Base-by-base conservation (phyloP, 64 coral and sea anemone species). In the Stichodactyla mertensii region DNA sequence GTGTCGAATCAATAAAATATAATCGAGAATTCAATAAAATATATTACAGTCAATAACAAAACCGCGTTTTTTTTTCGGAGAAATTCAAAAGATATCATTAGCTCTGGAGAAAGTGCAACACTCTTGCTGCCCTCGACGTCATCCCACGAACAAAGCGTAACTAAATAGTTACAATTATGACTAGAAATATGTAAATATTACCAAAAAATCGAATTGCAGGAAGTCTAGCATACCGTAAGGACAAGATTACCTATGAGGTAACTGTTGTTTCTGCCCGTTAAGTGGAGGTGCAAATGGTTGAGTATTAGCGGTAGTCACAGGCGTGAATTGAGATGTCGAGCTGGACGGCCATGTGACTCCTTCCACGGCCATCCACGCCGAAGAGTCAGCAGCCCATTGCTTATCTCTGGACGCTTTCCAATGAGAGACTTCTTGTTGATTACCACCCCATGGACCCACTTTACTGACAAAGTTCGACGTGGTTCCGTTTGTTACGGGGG, bases 141-240 rank as follows among this genome's bases (percentile, higher is more conserved):
- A 81, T 81, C 15, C 78, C 78, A 55, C 20, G 78, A 53, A 81
- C 53, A 81, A 81, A 81, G 78, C 20, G 78, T 81, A 81, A 81
- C 78, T 74, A 74, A 81, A 81, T 52, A 53, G 78, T 81, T 81
- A 81, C 78, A 81, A 81, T 55, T 81, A 81, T 81, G 78, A 52
- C 78, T 81, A 81, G 51, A 81, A 81, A 81, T 81, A 81, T 55
- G 78, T 53, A 81, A 81, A 20, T 81, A 81, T 55, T 81, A 55
- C 36, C 36, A 81, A 81, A 81, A 81, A 81, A 8, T 81, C 52
- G 52, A 74, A 74, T 74, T 28, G 22, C 8, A 28, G 2, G 1
- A 10, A 12, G 22, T 12, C 53, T 54, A 16, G 10, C 22, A 16
- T 45, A 27, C 27, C 15, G 27, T 16, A 4, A 79, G 51, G 27